Base-by-base conservation (phyloP, 2,888 invertebrate genomes). In the Tuberolachnus salignus region DNA sequence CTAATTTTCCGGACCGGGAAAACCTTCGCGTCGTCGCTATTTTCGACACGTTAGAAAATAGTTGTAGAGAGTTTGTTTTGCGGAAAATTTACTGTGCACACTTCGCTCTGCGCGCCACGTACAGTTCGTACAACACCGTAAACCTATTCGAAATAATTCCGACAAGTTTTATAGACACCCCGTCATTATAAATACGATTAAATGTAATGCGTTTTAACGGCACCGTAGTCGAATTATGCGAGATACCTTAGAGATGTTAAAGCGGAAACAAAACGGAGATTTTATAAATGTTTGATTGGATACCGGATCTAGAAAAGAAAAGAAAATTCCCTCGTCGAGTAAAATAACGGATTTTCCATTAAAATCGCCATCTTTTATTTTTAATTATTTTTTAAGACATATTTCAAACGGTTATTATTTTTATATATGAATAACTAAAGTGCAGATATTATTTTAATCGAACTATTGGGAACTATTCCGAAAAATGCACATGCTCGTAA, bases 111-210 rank as follows among this genome's bases (percentile, higher is more conserved):
- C n/a, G n/a, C 19, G 19, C 53, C 6, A 26, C 14, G 26, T 59
- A 0, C 3, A 14, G 26, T 59, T 26, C 26, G 59, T 16, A 26
- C 14, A n/a, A 6, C 55, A 1, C 2, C 34, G 16, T 67, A 49
- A 26, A 51, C 66, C 49, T 11, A n/a, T 11, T 21, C 49, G 49
- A 23, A 21, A 21, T n/a, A 19, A 44, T 13, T 4, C 10, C 14
- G 11, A 44, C 14, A 19, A 9, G 46, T 66, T 66, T 66, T 49
- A 66, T 66, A 14, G 66, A 66, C 46, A 23, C 46, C n/a, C n/a
- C 9, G 21, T 46, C 23, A 49, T 49, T 49, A 16, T n/a, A 6
- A 34, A 23, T n/a, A 10, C 11, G 16, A 49, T 49, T 49, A 49
- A 10, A 49, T 16, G 16, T 16, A 49, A 49, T 23, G 49, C 26